phyloP scores from a whole-genome alignment of 2,888 invertebrate species.

The Zhuqinia jingwanae region DNA sequence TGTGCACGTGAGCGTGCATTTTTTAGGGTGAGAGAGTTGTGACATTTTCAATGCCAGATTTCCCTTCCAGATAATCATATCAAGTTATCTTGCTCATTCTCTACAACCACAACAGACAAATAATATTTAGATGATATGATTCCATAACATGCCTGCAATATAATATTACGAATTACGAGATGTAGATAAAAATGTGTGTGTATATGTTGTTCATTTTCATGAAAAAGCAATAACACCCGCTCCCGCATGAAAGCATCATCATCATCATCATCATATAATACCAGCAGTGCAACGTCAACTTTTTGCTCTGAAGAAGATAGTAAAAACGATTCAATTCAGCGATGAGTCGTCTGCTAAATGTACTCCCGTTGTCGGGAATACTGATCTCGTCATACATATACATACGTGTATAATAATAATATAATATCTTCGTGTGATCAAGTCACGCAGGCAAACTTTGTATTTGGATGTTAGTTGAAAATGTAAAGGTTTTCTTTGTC shows the following conservation, averaged over 20 bases:
- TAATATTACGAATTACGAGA: too few relatives aligned
- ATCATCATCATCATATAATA: neutral
- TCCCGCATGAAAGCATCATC: constrained; percentile 26
- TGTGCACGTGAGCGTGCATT: constrained; percentile 8
- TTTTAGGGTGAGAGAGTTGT: neutral
- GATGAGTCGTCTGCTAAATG: constrained; percentile 17
- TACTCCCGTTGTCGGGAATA: constrained; percentile 17
- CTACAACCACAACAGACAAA: too few relatives aligned
- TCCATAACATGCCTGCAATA: neutral
- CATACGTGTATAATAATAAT: neutral
- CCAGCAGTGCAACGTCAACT: too few relatives aligned
- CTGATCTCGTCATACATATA: constrained; percentile 15
- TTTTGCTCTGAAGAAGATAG: neutral
- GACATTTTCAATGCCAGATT: constrained; percentile 1
- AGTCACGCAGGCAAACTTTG: too few relatives aligned
- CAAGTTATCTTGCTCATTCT: constrained; percentile 5
- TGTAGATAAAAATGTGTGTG: too few relatives aligned
- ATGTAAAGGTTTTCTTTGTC: constrained; percentile 44
- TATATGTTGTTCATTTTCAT: too few relatives aligned
- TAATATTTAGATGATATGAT: neutral
- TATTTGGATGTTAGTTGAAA: constrained; percentile 27
- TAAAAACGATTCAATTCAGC: constrained; percentile 1
- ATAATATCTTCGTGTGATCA: too few relatives aligned
- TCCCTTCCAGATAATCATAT: constrained; percentile 32
- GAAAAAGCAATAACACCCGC: constrained; percentile 20